Base-by-base conservation (phyloP, 2,797 vertebrate species). In the Sitta carolinensis region DNA sequence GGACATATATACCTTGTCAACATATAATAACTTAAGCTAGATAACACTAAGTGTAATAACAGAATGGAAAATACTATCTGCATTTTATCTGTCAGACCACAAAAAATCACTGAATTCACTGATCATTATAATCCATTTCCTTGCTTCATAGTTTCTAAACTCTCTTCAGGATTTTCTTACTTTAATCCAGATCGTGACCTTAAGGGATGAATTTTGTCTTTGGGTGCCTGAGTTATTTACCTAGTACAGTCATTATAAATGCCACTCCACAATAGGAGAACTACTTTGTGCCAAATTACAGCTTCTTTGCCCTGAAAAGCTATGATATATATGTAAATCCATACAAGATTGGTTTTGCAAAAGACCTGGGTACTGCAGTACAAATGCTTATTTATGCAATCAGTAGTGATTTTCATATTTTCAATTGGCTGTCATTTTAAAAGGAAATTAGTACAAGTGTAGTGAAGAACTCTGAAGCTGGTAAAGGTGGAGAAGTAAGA, bases 171-270 rank as follows among this genome's bases (percentile, higher is more conserved):
- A 80, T 91, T 95, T 90, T 88, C 45, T 72, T 89, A 17, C 50
- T 43, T 91, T 93, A 86, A 93, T 78, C 55, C 48, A 63, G 48
- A 66, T 75, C 75, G 61, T 81, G 54, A 84, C 87, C 16, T 83
- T 67, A 94, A 84, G 30, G 36, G 55, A 67, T 84, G 36, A 72
- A 69, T 94, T 94, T 85, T 92, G 64, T 78, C 87, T 90, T 85
- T 83, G 61, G 16, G 84, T 95, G 34, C 50, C 43, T 10, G 52
- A 77, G 45, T 92, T 92, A 70, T 90, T 95, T 95, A 89, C 75
- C 50, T 54, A 26, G 21, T 70, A 32, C 40, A 10, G 3, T 89
- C 50, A 82, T 68, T 92, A 70, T 80, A 87, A 91, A 86, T 87
- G 42, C 48, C 36, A 76, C 29, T 75, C 15, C 58, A 82, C 43